Conservation (phyloP, 2,888 invertebrate genomes). For the Rambutsinella grinnellia region DNA sequence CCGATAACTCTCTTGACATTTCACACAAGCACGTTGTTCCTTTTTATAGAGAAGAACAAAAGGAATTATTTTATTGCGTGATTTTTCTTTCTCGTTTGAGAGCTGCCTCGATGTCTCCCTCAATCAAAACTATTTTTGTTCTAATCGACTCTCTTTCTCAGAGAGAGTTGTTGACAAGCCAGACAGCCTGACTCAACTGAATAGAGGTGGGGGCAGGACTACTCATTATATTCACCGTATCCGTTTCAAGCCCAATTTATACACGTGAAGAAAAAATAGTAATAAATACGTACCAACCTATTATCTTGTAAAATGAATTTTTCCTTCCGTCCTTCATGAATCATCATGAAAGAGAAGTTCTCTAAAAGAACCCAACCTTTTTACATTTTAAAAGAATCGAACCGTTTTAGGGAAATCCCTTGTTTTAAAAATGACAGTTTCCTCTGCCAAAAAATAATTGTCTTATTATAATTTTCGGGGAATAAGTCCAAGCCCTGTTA, state of each 20-base stretch:
- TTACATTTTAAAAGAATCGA: no score
- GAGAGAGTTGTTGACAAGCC: constrained; percentile 26
- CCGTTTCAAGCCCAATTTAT: not conserved
- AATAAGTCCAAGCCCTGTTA: no score
- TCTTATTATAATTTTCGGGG: no score
- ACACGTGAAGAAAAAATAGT: not conserved
- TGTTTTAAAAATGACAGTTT: no score
- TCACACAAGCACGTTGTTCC: no score
- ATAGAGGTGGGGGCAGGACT: constrained; percentile 24
- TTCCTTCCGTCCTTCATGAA: no score
- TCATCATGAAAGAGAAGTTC: no score
- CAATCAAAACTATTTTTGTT: not conserved
- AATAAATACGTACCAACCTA: not conserved
- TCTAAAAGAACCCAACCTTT: no score
- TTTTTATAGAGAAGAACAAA: not conserved
- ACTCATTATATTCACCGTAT: constrained; percentile 44
- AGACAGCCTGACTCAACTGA: constrained; percentile 51
- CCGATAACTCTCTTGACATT: no score
- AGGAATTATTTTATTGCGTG: not conserved
- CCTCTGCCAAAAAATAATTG: no score
- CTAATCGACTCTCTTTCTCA: not conserved
- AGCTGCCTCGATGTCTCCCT: not conserved
- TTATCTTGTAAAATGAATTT: no score
- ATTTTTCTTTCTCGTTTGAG: not conserved
- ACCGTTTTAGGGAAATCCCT: no score